Evolutionary conservation across 2,113 vertebrate species (phyloP).

Genomic region (Aldabrachelys gigantea): DNA sequence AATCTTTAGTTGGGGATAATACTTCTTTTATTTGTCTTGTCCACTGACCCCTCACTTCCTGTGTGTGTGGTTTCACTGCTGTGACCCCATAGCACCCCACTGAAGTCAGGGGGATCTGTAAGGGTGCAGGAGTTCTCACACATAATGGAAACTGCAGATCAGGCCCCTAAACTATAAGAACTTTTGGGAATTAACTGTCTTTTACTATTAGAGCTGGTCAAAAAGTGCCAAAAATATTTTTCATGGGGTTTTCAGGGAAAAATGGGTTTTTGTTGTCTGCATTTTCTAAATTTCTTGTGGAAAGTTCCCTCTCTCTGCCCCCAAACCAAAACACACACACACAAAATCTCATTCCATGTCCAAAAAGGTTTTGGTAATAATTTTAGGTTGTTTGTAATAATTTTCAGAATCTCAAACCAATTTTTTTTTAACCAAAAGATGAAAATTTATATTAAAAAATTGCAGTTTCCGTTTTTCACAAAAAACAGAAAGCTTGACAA

Average conservation of each 20-base stretch:
- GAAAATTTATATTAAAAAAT: not conserved
- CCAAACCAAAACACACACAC: not conserved
- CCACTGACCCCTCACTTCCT: not conserved
- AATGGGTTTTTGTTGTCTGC: not conserved
- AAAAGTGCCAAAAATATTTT: not conserved
- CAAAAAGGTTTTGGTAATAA: not conserved
- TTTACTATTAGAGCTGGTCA: not conserved
- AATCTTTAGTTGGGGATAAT: slow-evolving; percentile 21
- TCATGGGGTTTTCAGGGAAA: not conserved
- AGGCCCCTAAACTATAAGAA: not conserved
- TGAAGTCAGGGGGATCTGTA: not conserved
- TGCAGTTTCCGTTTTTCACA: not conserved
- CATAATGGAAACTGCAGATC: not conserved
- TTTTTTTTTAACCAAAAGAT: slow-evolving; percentile 11
- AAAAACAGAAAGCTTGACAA: not conserved
- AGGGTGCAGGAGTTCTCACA: not conserved
- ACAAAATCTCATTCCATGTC: not conserved
- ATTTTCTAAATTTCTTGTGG: not conserved
- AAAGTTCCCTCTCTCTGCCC: not conserved
- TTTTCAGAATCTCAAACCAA: not conserved
- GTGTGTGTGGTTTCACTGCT: not conserved
- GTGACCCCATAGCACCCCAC: not conserved
- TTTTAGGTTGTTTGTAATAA: not conserved
- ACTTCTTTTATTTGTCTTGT: not conserved
- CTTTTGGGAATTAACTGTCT: not conserved